Conservation (phyloP, 2,888 invertebrate genomes). For the Lordiphosa fenestrarum region DNA sequence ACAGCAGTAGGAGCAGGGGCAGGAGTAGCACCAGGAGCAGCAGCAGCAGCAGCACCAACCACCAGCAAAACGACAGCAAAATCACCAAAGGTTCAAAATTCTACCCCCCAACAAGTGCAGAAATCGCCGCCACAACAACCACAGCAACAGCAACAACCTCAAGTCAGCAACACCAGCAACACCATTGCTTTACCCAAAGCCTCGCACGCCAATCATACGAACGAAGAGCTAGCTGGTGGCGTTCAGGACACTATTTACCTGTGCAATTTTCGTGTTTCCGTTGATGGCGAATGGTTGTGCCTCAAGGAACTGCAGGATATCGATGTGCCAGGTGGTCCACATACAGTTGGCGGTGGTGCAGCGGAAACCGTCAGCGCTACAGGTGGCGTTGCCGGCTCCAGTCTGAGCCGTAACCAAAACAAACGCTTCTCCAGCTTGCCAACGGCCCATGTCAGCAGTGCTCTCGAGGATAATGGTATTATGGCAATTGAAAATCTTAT, state of each 20-base stretch:
- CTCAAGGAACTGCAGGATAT: constrained; percentile 96
- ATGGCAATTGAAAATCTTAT: constrained; percentile 79
- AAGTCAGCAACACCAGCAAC: constrained; percentile 56
- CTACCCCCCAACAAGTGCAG: constrained; percentile 49
- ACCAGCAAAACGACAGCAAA: constrained; percentile 29
- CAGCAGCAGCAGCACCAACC: constrained; percentile 30
- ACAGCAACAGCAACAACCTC: constrained; percentile 25
- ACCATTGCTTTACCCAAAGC: constrained; percentile 79
- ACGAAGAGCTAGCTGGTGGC: constrained; percentile 81
- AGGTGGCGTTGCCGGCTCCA: constrained; percentile 14
- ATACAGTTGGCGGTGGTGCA: constrained; percentile 72
- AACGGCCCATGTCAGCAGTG: constrained; percentile 37
- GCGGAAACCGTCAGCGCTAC: constrained; percentile 26
- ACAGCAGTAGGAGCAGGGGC: constrained; percentile 24
- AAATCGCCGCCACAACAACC: constrained; percentile 8
- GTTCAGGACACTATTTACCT: constrained; percentile 98
- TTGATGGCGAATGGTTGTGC: constrained; percentile 98
- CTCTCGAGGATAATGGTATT: constrained; percentile 77
- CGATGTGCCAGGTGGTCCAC: constrained; percentile 82
- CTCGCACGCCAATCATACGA: constrained; percentile 80
- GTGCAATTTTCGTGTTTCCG: constrained; percentile 98
- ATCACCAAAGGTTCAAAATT: constrained; percentile 54
- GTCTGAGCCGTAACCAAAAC: constrained; percentile 53
- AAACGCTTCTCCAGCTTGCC: constrained; percentile 73
- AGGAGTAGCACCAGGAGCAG: constrained; percentile 9